These are phyloP conservation scores for Latrodectus elegans DNA, from an alignment of 2,888 invertebrate species.

Conservation along the genomic window DNA sequence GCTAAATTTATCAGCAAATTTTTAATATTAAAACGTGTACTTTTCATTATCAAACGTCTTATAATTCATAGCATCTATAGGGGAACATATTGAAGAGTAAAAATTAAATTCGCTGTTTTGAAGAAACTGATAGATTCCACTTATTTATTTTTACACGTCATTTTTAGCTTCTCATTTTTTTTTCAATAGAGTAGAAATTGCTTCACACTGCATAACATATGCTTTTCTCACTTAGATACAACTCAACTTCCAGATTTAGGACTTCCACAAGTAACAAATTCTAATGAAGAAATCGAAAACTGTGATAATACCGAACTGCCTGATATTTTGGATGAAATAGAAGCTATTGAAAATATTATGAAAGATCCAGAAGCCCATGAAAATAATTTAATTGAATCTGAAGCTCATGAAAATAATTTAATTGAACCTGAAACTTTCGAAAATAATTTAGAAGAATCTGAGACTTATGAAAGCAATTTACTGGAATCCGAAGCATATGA, in stretches of 20 bases:
- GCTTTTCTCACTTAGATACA: too few relatives aligned
- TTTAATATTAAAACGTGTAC: too few relatives aligned
- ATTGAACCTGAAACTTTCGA: neutral
- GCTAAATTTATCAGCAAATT: too few relatives aligned
- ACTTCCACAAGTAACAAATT: neutral
- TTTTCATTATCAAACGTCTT: too few relatives aligned
- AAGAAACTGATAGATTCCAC: neutral
- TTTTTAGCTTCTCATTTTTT: too few relatives aligned
- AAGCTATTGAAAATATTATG: neutral
- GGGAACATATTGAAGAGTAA: too few relatives aligned
- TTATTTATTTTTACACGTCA: too few relatives aligned
- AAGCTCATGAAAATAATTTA: neutral
- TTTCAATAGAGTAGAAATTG: too few relatives aligned
- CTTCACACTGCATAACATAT: too few relatives aligned
- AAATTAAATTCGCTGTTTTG: too few relatives aligned
- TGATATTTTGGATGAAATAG: neutral
- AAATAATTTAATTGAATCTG: neutral
- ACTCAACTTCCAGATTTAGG: neutral
- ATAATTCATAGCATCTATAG: too few relatives aligned
- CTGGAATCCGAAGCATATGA: neutral
- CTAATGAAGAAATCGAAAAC: neutral
- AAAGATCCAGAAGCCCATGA: neutral
- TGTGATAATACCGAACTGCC: neutral
- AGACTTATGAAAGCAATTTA: neutral
- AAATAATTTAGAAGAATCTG: neutral